Evolutionary conservation across 2,888 invertebrate genomes (phyloP).

Genomic region (Agapostemon virescens): DNA sequence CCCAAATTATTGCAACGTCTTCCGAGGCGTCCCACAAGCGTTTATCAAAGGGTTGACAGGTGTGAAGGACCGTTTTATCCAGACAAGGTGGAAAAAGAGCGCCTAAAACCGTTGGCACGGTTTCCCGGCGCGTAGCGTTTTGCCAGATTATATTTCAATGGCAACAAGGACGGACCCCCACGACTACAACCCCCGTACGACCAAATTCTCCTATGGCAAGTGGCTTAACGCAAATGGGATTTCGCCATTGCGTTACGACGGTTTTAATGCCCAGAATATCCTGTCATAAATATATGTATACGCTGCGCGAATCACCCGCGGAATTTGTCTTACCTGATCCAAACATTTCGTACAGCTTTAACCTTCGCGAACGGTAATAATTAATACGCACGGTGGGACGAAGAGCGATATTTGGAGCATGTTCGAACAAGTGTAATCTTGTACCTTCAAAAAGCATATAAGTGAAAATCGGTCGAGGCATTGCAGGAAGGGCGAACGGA

Average conservation of each 20-base stretch:
- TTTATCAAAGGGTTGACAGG: not conserved
- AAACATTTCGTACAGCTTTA: conserved; percentile 10
- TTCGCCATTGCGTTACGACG: conserved; percentile 30
- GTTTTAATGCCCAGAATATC: conserved; percentile 34
- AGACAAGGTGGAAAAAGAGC: not conserved
- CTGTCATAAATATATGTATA: conserved; percentile 31
- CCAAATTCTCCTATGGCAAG: conserved; percentile 40
- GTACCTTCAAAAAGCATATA: no score
- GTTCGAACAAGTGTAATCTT: not conserved
- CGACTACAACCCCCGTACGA: conserved; percentile 16
- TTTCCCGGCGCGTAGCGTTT: conserved; percentile 46
- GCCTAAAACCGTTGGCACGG: conserved; percentile 59
- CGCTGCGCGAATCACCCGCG: conserved; percentile 12
- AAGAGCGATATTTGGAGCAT: not conserved
- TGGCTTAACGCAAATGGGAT: conserved; percentile 62
- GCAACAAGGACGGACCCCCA: conserved; percentile 41
- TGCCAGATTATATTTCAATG: conserved; percentile 57
- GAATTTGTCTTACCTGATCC: conserved; percentile 16
- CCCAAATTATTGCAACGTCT: not conserved
- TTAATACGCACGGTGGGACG: no score
- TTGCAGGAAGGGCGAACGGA: no score
- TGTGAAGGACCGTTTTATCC: not conserved
- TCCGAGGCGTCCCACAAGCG: not conserved
- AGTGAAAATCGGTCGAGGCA: no score
- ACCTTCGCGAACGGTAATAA: not conserved